Evolutionary conservation across 1,140 invertebrate genomes (phyloP), one percentile per base, ranked within the genome.

Genomic region (Berghia stephanieae): DNA sequence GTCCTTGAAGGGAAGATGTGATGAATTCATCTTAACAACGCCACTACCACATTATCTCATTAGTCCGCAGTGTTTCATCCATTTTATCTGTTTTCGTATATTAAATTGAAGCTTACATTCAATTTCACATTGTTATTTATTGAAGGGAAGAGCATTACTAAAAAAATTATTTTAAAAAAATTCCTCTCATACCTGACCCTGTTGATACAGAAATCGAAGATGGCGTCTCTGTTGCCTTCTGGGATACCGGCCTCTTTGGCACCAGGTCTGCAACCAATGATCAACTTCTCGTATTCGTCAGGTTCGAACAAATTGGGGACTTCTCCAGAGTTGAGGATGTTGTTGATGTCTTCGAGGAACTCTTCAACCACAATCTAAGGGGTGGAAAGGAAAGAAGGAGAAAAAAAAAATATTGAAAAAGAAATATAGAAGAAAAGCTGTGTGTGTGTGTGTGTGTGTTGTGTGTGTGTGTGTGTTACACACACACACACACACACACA

Each of bases 281-380:
- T 94, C 0, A 94, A 92, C 85, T 94, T 94, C 84, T 96, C 95
- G 83, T 93, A 93, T 79, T 96, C 94, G 81, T 96, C 95, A 0
- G 93, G 91, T 83, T 96, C 95, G 87, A 90, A 90, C 72, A 90
- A 80, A 79, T 86, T 90, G 55, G 89, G 88, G 21, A 90, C 90
- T 80, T 90, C 89, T 52, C 90, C 87, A 76, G 89, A 89, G 81
- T 90, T 90, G 6, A 90, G 83, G 60, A 96, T 94, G 85, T 96
- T 96, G 85, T 96, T 96, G 34, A 97, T 94, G 85, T 96, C 95
- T 88, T 96, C 95, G n/a, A 96, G 91, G 87, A 96, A 96, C 49
- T 92, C 91, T 84, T 95, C 94, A 42, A 95, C 93, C 0, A 92
- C 92, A 67, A 96, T 93, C 88, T 89, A 71, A 70, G 31, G 3